These are phyloP conservation scores for Oreochromis niloticus DNA, from an alignment of 2,113 vertebrate genomes.

Conservation along the genomic window DNA sequence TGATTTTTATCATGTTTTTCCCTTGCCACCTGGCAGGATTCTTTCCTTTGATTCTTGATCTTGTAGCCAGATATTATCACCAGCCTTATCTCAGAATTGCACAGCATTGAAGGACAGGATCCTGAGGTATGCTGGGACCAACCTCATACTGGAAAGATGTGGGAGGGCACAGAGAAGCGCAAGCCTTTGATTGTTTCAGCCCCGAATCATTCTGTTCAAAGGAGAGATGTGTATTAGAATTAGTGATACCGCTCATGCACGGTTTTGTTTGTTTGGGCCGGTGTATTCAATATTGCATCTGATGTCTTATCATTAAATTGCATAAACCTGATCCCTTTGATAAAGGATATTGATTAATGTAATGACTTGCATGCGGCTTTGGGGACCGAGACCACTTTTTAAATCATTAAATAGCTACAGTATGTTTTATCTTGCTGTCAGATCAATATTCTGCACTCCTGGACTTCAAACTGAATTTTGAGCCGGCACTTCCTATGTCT, in stretches of 20 bases:
- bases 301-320: not conserved
- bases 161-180: not conserved
- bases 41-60: conserved; percentile 45
- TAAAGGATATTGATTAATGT: not conserved
- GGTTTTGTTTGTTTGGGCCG: not conserved
- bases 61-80: conserved; percentile 43
- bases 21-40: conserved; percentile 14
- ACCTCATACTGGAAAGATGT: not conserved
- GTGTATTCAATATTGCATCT: not conserved
- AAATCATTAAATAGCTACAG: not conserved
- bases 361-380: not conserved
- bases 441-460: not conserved
- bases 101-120: conserved; percentile 34
- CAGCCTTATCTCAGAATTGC: conserved; percentile 41
- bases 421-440: not conserved
- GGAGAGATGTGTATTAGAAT: not conserved
- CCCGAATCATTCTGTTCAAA: not conserved
- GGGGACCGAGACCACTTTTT: not conserved
- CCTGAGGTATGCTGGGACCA: conserved; percentile 7
- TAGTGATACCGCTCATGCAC: not conserved
- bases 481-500: not conserved
- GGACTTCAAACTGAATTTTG: not conserved
- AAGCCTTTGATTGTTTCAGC: not conserved
- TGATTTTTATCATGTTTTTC: conserved; percentile 21
- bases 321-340: not conserved